Conservation (phyloP, 2,797 vertebrate genomes). For the Synaphobranchus kaupii region DNA sequence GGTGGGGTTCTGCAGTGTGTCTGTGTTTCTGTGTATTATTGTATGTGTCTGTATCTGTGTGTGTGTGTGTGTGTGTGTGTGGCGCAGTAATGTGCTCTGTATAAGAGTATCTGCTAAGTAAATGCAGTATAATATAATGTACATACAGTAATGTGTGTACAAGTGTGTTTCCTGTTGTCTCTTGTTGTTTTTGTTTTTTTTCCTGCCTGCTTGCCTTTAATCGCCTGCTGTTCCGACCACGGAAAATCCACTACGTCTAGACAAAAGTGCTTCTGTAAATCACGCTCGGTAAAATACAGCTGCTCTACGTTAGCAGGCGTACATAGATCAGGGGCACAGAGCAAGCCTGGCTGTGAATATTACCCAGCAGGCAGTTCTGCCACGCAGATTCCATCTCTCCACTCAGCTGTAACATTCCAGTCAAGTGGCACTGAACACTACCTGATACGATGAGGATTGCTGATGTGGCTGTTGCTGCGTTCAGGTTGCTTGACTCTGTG, state of each 20-base stretch:
- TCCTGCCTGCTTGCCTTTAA: neutral
- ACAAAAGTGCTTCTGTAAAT: neutral
- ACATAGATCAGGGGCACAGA: neutral
- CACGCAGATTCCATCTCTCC: neutral
- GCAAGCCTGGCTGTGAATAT: neutral
- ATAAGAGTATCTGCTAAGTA: too few relatives aligned
- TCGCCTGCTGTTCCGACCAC: neutral
- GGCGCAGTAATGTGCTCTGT: too few relatives aligned
- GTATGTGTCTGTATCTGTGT: too few relatives aligned
- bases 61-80: too few relatives aligned
- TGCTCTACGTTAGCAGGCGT: neutral
- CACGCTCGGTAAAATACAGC: neutral
- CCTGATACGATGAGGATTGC: neutral
- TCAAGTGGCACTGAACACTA: neutral
- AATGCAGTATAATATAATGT: neutral
- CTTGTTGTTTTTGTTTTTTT: neutral
- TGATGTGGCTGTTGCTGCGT: neutral
- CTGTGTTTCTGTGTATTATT: slow-evolving; percentile 16
- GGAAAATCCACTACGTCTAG: neutral
- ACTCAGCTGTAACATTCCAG: neutral
- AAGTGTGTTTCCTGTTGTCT: neutral
- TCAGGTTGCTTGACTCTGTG: neutral
- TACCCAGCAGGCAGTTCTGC: neutral
- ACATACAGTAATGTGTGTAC: neutral
- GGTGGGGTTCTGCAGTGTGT: slow-evolving; percentile 15